A percentile compares a stretch with the other conserved stretches of the same genome.
Conservation (phyloP, 2,113 vertebrate species). For the Taurulus bubalis region DNA sequence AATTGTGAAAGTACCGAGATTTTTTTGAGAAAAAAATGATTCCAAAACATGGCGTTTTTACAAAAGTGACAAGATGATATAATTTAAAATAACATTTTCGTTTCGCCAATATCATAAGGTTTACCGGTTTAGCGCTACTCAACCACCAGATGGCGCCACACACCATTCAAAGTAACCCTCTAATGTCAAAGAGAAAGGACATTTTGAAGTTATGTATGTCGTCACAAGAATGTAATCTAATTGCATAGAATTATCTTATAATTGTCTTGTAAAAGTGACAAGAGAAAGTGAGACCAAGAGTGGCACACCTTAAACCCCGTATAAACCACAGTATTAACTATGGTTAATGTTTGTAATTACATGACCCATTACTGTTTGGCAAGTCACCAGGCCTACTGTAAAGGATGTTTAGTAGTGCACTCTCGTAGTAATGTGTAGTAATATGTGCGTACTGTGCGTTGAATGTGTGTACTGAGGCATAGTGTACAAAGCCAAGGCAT, state of each 20-base stretch:
- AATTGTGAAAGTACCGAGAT: not conserved
- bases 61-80: not conserved
- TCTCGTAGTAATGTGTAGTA: too few species aligned
- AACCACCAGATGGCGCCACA: conserved; percentile 5
- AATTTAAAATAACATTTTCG: not conserved
- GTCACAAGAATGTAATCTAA: not conserved
- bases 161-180: not conserved
- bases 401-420: not conserved
- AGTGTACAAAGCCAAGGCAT: not conserved
- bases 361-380: too few species aligned
- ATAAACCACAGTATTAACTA: not conserved
- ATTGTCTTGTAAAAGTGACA: not conserved
- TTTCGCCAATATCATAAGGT: not conserved
- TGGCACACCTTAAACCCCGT: not conserved
- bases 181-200: not conserved
- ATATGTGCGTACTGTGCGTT: not conserved
- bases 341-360: too few species aligned
- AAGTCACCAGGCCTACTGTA: too few species aligned
- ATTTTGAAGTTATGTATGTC: not conserved
- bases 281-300: not conserved
- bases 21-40: not conserved
- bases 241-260: not conserved
- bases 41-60: not conserved
- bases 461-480: not conserved
- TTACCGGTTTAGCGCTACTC: not conserved